Evolutionary conservation across 1,140 invertebrate species (phyloP).

Genomic region (Ruditapes philippinarum): DNA sequence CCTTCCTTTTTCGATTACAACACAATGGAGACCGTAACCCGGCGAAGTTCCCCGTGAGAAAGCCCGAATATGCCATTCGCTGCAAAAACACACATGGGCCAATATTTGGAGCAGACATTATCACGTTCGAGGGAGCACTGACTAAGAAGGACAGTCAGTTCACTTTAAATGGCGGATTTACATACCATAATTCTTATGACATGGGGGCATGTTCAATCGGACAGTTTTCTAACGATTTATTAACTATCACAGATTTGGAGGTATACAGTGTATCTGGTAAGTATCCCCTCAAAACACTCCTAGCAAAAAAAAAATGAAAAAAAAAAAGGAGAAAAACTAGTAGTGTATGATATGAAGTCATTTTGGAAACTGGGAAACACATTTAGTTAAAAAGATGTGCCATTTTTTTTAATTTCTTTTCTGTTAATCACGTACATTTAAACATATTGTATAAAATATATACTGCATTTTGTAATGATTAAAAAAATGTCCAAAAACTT

Average conservation of each 20-base stretch:
- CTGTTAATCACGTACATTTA: too few relatives aligned
- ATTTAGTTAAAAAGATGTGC: too few relatives aligned
- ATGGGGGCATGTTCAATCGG: background rate
- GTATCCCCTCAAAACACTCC: too few relatives aligned
- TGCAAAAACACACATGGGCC: background rate
- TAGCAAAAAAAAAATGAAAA: too few relatives aligned
- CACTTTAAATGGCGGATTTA: background rate
- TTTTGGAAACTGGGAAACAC: too few relatives aligned
- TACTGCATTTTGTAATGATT: too few relatives aligned
- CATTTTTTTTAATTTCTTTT: too few relatives aligned
- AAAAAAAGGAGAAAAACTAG: too few relatives aligned
- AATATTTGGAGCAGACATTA: slow-evolving; percentile 25
- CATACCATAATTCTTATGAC: background rate
- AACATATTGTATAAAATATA: too few relatives aligned
- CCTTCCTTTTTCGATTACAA: slow-evolving; percentile 9
- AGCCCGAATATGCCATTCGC: background rate
- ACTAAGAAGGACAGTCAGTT: background rate
- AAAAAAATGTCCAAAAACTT: too few relatives aligned
- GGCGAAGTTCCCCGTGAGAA: background rate
- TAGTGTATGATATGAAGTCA: too few relatives aligned
- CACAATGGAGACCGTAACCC: background rate
- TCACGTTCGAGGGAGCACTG: background rate
- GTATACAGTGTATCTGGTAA: slow-evolving; percentile 59
- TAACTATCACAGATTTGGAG: slow-evolving; percentile 44
- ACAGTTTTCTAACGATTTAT: slow-evolving; percentile 14